phyloP scores from a whole-genome alignment of 2,888 invertebrate species.

The Polyommatus iphigenia region DNA sequence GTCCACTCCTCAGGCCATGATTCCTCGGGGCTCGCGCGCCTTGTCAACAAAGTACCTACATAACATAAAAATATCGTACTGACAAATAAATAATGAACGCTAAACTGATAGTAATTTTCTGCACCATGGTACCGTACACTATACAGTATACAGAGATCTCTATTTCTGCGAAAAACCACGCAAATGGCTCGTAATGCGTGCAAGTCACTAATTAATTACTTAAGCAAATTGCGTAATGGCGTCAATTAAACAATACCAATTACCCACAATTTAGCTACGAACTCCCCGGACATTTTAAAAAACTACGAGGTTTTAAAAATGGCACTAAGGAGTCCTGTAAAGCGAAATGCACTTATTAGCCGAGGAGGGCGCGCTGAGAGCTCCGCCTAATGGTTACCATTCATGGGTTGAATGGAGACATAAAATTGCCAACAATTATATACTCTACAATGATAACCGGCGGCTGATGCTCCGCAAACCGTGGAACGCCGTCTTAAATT shows the following conservation, averaged over 20 bases:
- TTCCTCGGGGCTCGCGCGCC: too few relatives aligned
- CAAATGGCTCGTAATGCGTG: background rate
- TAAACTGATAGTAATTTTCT: background rate
- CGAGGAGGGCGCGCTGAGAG: constrained; percentile 68
- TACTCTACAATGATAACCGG: constrained; percentile 77
- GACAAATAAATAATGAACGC: background rate
- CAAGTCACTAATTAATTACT: constrained; percentile 47
- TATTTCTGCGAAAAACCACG: background rate
- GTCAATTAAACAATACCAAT: constrained; percentile 59
- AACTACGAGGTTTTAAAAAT: constrained; percentile 65
- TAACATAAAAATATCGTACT: background rate
- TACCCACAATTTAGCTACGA: constrained; percentile 51
- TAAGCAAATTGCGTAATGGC: constrained; percentile 60
- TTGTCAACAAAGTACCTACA: too few relatives aligned
- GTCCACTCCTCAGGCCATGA: too few relatives aligned
- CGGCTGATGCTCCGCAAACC: constrained; percentile 68
- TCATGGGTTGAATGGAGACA: constrained; percentile 75
- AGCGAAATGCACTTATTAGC: constrained; percentile 80
- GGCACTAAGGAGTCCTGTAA: constrained; percentile 73
- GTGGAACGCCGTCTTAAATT: constrained; percentile 46
- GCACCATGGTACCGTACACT: background rate
- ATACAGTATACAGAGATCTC: background rate
- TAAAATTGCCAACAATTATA: constrained; percentile 79
- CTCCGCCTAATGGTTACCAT: constrained; percentile 76
- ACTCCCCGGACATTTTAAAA: constrained; percentile 52